phyloP scores from a whole-genome alignment of 2,888 invertebrate species.

The Melinaea marsaeus region DNA sequence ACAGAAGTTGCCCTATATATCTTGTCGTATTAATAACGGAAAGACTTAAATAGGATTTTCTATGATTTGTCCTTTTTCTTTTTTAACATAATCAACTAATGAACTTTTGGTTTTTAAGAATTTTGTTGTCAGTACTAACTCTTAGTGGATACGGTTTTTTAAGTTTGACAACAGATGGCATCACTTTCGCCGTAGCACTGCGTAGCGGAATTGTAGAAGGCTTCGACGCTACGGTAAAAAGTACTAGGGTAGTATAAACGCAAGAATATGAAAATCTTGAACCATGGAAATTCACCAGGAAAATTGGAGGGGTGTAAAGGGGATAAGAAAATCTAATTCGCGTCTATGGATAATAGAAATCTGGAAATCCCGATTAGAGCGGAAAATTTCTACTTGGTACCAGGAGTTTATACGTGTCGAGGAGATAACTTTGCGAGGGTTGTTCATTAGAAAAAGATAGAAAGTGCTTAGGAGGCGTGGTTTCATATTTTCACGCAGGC shows the following conservation, averaged over 20 bases:
- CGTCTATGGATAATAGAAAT: constrained; percentile 58
- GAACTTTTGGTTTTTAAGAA: too few relatives aligned
- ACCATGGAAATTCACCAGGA: constrained; percentile 28
- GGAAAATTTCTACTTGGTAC: constrained; percentile 75
- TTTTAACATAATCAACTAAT: too few relatives aligned
- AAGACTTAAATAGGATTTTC: not conserved
- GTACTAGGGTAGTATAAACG: constrained; percentile 52
- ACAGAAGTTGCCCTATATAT: not conserved
- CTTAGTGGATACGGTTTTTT: not conserved
- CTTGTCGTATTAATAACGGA: not conserved
- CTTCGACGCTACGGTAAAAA: constrained; percentile 46
- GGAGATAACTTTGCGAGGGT: constrained; percentile 26
- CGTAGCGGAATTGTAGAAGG: constrained; percentile 42
- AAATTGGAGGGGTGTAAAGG: constrained; percentile 28
- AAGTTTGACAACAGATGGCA: constrained; percentile 15
- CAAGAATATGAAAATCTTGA: constrained; percentile 30
- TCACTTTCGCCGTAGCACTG: constrained; percentile 13
- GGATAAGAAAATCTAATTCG: constrained; percentile 64
- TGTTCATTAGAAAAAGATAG: constrained; percentile 48
- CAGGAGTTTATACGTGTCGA: constrained; percentile 48
- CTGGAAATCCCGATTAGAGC: constrained; percentile 77
- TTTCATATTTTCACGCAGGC: constrained; percentile 45
- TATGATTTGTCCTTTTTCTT: too few relatives aligned
- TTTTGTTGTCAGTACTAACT: too few relatives aligned
- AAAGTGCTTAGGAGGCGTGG: constrained; percentile 49